A percentile compares a stretch with the other conserved stretches of the same genome.
These are phyloP conservation scores for Drosophila fungiperda DNA, from an alignment of 2,888 invertebrate genomes.

Conservation along the genomic window DNA sequence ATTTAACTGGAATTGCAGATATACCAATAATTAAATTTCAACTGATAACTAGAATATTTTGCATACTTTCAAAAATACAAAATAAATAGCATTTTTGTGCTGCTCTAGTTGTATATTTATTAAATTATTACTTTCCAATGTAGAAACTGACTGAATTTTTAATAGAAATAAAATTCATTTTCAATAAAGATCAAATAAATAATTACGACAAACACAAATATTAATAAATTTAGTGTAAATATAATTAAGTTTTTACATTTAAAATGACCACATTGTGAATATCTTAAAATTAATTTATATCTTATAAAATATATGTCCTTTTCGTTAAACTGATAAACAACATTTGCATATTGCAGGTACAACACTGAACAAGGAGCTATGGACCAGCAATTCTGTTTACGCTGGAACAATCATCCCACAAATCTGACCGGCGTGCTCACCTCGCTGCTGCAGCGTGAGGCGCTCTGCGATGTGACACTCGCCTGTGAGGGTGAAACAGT, in stretches of 20 bases:
- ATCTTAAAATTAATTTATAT: no score
- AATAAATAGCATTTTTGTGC: background rate
- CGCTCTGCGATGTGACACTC: slow-evolving; percentile 96
- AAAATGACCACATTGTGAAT: no score
- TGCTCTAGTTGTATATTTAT: background rate
- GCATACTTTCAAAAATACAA: background rate
- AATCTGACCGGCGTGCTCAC: slow-evolving; percentile 96
- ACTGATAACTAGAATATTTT: background rate
- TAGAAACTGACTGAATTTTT: background rate
- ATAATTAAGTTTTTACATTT: background rate
- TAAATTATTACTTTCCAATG: background rate
- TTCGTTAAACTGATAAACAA: background rate
- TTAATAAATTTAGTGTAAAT: background rate
- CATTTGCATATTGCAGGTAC: slow-evolving; percentile 76
- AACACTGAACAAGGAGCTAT: slow-evolving; percentile 87
- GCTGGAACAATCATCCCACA: slow-evolving; percentile 97
- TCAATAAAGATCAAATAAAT: background rate
- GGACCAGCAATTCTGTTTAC: slow-evolving; percentile 94
- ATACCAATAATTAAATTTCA: background rate
- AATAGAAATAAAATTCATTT: background rate
- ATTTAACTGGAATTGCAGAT: background rate
- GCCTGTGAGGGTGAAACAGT: slow-evolving; percentile 96
- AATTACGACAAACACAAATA: no score
- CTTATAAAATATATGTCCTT: background rate
- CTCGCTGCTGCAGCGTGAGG: slow-evolving; percentile 94